Conservation (phyloP, 92 coral and sea anemone genomes). For the Phymanthus crucifer region DNA sequence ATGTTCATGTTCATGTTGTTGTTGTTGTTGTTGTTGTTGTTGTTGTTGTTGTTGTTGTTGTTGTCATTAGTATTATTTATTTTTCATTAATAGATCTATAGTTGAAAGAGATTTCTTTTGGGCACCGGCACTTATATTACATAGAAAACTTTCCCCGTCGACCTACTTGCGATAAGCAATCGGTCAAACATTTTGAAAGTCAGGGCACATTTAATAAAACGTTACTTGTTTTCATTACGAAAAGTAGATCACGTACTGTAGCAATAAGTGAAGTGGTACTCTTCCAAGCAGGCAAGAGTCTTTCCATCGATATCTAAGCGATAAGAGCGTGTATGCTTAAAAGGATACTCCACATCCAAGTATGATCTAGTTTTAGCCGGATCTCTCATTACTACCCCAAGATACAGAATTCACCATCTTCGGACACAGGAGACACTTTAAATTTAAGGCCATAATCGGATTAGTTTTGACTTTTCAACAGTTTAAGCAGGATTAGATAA, state of each 20-base stretch:
- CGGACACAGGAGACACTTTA: neutral
- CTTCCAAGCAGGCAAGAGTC: neutral
- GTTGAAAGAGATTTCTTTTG: too few species aligned
- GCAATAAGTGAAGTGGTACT: neutral
- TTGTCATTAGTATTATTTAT: too few species aligned
- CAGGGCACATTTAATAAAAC: too few species aligned
- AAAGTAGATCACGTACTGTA: neutral
- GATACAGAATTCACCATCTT: neutral
- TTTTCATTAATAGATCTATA: too few species aligned
- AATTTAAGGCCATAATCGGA: neutral
- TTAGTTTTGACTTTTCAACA: constrained; percentile 1
- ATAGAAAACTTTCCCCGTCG: neutral
- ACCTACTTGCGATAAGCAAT: neutral
- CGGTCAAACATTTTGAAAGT: neutral
- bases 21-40: too few species aligned
- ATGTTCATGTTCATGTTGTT: too few species aligned
- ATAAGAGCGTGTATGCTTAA: constrained; percentile 2
- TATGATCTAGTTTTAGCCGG: neutral
- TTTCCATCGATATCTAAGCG: neutral
- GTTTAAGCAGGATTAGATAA: neutral
- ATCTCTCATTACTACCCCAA: neutral
- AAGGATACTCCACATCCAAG: neutral
- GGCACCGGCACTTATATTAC: too few species aligned
- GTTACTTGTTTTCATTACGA: neutral
- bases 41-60: too few species aligned